A percentile compares a stretch with the other conserved stretches of the same genome.
These are phyloP conservation scores for Euphydryas editha DNA, from an alignment of 2,888 invertebrate species.

Conservation along the genomic window DNA sequence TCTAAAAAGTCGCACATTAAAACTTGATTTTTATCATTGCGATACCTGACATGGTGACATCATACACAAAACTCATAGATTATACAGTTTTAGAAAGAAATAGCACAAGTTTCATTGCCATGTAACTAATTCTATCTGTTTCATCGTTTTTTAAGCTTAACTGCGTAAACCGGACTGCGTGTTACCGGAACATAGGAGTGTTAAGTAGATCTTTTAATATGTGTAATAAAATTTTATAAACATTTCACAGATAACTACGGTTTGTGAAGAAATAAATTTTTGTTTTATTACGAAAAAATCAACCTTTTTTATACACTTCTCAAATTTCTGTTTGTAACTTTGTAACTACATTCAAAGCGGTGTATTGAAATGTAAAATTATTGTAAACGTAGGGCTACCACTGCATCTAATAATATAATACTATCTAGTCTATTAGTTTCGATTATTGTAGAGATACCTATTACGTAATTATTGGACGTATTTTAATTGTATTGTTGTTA, in stretches of 20 bases:
- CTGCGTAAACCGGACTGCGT: constrained; percentile 1
- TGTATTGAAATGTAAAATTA: constrained; percentile 43
- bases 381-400: constrained; percentile 30
- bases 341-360: constrained; percentile 9
- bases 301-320: too few relatives aligned
- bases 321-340: neutral
- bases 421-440: too few relatives aligned
- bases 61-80: neutral
- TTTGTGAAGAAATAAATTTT: neutral
- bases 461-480: too few relatives aligned
- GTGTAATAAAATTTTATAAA: constrained; percentile 2
- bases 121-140: neutral
- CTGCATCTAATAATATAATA: constrained; percentile 10
- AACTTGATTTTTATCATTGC: neutral
- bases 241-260: constrained; percentile 2
- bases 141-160: neutral
- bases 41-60: neutral
- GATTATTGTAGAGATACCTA: neutral
- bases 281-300: neutral
- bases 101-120: constrained; percentile 2
- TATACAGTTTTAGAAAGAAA: neutral
- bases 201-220: constrained; percentile 6
- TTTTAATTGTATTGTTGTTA: too few relatives aligned
- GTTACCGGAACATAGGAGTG: neutral
- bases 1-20: too few relatives aligned